Conservation (phyloP, 2,797 vertebrate species). For the Ptychadena robeensis region DNA sequence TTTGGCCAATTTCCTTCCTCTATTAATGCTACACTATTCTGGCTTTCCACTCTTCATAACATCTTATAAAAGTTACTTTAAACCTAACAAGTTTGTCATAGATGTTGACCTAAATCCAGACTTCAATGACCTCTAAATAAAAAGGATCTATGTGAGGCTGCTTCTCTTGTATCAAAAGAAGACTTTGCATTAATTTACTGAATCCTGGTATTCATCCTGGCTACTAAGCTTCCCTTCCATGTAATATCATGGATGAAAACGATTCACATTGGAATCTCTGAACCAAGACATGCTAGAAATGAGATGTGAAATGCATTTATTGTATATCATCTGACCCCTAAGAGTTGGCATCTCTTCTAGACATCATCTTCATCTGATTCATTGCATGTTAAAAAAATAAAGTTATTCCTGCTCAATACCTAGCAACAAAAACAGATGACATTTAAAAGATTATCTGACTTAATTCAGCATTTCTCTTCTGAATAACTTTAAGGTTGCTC, state of each 20-base stretch:
- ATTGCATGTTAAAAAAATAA: conserved; percentile 48
- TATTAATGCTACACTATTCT: neutral
- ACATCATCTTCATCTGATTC: conserved; percentile 55
- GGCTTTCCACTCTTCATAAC: conserved; percentile 19
- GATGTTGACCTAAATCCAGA: conserved; percentile 11
- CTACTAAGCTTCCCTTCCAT: conserved; percentile 3
- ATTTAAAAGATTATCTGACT: conserved; percentile 27
- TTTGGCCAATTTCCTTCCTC: neutral
- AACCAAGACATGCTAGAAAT: conserved; percentile 62
- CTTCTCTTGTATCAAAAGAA: conserved; percentile 11
- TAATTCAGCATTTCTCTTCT: neutral
- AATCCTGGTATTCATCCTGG: conserved; percentile 26
- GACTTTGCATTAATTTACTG: conserved; percentile 24
- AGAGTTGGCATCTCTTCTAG: conserved; percentile 52
- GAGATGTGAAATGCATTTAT: conserved; percentile 59
- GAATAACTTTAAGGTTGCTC: conserved; percentile 8
- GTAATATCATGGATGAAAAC: conserved; percentile 8
- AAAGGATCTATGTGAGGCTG: neutral
- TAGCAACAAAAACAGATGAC: conserved; percentile 13
- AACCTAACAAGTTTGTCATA: conserved; percentile 4
- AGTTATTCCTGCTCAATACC: neutral
- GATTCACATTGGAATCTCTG: conserved; percentile 47
- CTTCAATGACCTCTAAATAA: conserved; percentile 21
- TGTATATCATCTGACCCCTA: conserved; percentile 65
- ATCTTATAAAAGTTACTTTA: conserved; percentile 25